Percentiles rank a stretch among this genome's conserved stretches.
Evolutionary conservation across 2,888 invertebrate species (phyloP).

Genomic region (Ligdia adustata): DNA sequence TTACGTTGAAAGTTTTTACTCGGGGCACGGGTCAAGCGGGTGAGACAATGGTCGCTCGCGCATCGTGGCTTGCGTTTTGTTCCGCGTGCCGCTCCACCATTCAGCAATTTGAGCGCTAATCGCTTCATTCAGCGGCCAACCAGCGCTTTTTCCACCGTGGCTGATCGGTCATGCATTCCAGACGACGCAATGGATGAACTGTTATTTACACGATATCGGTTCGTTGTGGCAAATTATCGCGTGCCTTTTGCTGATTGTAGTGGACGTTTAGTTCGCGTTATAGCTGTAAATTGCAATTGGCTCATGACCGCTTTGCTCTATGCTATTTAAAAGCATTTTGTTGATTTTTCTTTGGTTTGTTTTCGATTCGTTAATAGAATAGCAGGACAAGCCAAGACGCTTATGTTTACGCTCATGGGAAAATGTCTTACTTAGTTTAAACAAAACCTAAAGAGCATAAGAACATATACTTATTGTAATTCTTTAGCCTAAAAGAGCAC

Average conservation of each 20-base stretch:
- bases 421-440: too few relatives aligned
- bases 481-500: too few relatives aligned
- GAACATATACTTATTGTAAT: too few relatives aligned
- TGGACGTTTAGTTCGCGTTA: background rate
- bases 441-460: too few relatives aligned
- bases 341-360: background rate
- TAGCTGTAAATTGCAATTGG: slow-evolving; percentile 8
- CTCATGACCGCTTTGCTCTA: background rate
- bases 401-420: too few relatives aligned
- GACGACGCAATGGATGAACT: slow-evolving; percentile 40
- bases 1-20: slow-evolving; percentile 55
- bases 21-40: slow-evolving; percentile 80
- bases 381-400: background rate
- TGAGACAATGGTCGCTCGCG: slow-evolving; percentile 69
- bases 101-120: slow-evolving; percentile 82
- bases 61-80: slow-evolving; percentile 72
- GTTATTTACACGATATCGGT: slow-evolving; percentile 57
- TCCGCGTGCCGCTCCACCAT: slow-evolving; percentile 76
- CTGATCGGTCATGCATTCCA: slow-evolving; percentile 82
- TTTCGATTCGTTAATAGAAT: background rate
- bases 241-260: slow-evolving; percentile 37
- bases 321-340: background rate
- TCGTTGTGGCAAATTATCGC: slow-evolving; percentile 58
- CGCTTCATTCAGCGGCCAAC: slow-evolving; percentile 78
- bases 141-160: slow-evolving; percentile 70